phyloP scores from a whole-genome alignment of 2,113 vertebrate genomes.

The Psilopsiagon aurifrons region DNA sequence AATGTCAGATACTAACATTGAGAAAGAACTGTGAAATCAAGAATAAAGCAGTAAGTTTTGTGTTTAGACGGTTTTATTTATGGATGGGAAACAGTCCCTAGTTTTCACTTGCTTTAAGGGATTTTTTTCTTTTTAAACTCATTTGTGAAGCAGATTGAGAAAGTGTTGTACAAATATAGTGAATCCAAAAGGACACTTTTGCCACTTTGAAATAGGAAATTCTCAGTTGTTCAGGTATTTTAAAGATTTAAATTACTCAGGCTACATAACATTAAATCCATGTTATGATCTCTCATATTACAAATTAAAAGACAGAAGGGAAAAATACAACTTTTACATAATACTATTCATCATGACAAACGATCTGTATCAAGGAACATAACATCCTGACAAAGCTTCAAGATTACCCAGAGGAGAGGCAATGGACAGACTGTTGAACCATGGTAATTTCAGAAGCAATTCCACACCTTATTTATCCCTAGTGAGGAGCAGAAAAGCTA shows the following conservation, averaged over 20 bases:
- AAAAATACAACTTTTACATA: conserved; percentile 29
- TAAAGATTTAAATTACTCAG: not conserved
- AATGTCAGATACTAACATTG: no score
- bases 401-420: conserved; percentile 53
- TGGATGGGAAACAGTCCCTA: not conserved
- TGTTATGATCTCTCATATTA: not conserved
- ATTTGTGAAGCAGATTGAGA: not conserved
- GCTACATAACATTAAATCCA: conserved; percentile 2
- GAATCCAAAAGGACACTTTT: not conserved
- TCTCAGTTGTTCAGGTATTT: not conserved
- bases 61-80: not conserved
- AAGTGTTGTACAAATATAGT: not conserved
- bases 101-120: not conserved
- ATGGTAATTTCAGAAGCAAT: conserved; percentile 43
- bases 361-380: conserved; percentile 46
- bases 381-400: conserved; percentile 48
- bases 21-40: not conserved
- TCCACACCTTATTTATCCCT: conserved; percentile 12
- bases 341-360: conserved; percentile 42
- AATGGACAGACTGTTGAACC: not conserved
- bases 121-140: not conserved
- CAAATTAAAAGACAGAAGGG: not conserved
- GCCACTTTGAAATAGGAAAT: not conserved
- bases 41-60: not conserved
- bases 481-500: not conserved